Base-by-base conservation (phyloP, 2,113 vertebrate genomes). In the Microcebus griseorufus region DNA sequence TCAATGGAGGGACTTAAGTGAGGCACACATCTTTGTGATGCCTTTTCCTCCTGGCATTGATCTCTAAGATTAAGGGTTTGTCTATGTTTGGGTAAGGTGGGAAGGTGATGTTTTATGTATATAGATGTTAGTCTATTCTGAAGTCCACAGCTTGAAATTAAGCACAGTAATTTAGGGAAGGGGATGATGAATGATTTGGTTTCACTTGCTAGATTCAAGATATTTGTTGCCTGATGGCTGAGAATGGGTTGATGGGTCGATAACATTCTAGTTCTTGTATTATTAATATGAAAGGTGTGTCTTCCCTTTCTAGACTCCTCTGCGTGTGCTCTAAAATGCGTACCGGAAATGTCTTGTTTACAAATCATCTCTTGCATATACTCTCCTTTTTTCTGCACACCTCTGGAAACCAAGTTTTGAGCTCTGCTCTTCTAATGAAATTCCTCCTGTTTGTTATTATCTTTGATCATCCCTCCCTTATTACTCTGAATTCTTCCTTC, bases 401-500 rank as follows among this genome's bases (percentile, higher is more conserved):
- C 69, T 69, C n/a, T 82, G 14, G 5, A 95, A 96, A 96, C n/a
- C 5, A 5, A 78, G 51, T 82, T 93, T 84, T 70, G 64, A 96
- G 93, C 60, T 65, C 51, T 8, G 42, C 64, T 84, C 78, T 70
- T 84, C 93, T 81, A 67, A 86, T 94, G 90, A 95, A 92, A 97
- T 88, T 27, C 96, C 92, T 90, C 83, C 58, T 65, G 84, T 85
- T 96, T 78, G 83, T 67, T 53, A 64, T 93, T 94, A 90, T 86
- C 95, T 96, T 45, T 53, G 67, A 60, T 79, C 90, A n/a, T 79
- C 69, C 65, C 80, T 94, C 87, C 65, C 27, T 92, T 51, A 64
- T 67, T 88, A n/a, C 84, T 95, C 72, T 51, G 90, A 95, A 90
- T 97, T 89, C 87, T 96, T 97, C 95, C 53, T 95, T 95, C 93